Evolutionary conservation across 2,113 vertebrate genomes (phyloP).

Genomic region (Melozone crissalis): DNA sequence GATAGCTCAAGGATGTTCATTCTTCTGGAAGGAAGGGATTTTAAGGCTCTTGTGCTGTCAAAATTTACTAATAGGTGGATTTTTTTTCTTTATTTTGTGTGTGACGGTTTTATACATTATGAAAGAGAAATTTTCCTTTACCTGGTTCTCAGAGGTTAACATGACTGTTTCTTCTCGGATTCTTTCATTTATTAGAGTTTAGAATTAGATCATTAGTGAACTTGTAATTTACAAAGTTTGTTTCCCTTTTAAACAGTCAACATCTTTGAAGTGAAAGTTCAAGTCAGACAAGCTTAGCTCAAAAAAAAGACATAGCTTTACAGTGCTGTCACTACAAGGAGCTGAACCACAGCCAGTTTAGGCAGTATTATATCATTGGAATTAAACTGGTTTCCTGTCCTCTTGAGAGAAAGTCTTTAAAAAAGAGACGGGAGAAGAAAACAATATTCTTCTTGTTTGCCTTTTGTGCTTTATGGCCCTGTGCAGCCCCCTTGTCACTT

Average conservation of each 20-base stretch:
- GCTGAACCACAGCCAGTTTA: conserved; percentile 53
- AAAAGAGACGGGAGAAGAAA: conserved; percentile 64
- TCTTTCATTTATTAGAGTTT: neutral
- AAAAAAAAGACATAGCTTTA: conserved; percentile 47
- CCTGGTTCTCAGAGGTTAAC: neutral
- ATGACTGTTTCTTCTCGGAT: neutral
- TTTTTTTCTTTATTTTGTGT: neutral
- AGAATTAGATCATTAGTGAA: neutral
- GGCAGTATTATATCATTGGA: conserved; percentile 67
- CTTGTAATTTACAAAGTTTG: neutral
- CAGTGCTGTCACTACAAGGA: conserved; percentile 60
- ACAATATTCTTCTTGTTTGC: conserved; percentile 66
- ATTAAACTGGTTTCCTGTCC: conserved; percentile 68
- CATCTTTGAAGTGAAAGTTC: conserved; percentile 4
- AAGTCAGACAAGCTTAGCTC: neutral
- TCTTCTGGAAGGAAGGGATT: neutral
- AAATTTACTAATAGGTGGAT: neutral
- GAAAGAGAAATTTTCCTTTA: neutral
- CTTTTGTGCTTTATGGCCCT: conserved; percentile 10
- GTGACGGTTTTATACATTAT: neutral
- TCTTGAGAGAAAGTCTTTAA: conserved; percentile 58
- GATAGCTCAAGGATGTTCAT: neutral
- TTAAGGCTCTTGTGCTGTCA: neutral
- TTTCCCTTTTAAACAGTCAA: neutral
- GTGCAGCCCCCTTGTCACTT: neutral